Conservation (phyloP, 2,113 vertebrate species). For the Laticauda laticaudata region DNA sequence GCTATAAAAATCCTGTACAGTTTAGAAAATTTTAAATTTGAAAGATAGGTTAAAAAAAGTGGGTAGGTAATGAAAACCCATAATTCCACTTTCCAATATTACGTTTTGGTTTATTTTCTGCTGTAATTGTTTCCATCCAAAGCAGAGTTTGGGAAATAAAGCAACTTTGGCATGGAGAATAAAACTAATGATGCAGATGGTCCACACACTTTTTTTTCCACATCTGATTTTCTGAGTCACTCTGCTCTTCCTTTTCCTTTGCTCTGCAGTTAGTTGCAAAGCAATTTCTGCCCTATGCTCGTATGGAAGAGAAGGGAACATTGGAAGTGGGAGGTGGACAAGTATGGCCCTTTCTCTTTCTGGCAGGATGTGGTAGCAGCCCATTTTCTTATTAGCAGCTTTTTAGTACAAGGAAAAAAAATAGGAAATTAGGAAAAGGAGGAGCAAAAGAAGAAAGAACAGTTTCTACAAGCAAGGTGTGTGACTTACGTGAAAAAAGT, state of each 20-base stretch:
- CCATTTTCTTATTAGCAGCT: neutral
- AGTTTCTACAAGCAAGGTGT: neutral
- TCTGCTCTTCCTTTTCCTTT: neutral
- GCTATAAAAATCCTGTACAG: neutral
- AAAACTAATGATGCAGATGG: neutral
- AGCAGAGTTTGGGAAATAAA: neutral
- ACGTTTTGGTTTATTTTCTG: neutral
- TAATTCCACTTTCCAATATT: neutral
- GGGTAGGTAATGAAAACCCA: neutral
- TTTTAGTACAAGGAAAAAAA: neutral
- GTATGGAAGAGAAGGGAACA: neutral
- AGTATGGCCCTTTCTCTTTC: neutral
- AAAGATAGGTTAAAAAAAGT: neutral
- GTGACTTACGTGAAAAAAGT: slow-evolving; percentile 17
- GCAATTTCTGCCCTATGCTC: neutral
- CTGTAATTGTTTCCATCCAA: neutral
- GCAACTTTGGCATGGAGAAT: neutral
- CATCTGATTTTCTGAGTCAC: neutral
- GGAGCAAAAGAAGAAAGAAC: neutral
- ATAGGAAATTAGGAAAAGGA: neutral
- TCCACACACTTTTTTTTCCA: neutral
- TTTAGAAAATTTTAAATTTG: neutral
- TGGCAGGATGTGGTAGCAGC: neutral
- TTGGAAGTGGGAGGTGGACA: neutral
- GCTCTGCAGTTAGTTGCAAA: neutral